Evolutionary conservation across 2,888 invertebrate species (phyloP).

Genomic region (Harmothoe impar): DNA sequence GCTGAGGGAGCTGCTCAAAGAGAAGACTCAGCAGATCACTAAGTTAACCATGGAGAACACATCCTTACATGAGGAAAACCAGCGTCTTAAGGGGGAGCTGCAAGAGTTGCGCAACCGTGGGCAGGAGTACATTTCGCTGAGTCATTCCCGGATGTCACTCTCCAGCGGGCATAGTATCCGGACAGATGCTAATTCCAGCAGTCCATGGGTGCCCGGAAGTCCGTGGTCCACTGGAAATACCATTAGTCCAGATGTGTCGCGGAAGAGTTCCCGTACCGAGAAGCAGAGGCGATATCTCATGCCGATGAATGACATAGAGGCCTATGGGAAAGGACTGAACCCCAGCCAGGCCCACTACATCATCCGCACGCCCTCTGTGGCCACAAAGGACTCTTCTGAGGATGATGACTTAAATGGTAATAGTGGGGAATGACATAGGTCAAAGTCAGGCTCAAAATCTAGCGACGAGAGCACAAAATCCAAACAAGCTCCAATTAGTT

Average conservation of each 20-base stretch:
- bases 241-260: background rate
- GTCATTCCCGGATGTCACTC: constrained; percentile 8
- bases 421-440: background rate
- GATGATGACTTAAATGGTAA: constrained; percentile 38
- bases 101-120: background rate
- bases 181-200: background rate
- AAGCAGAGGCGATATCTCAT: background rate
- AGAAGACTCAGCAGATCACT: background rate
- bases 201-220: background rate
- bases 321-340: constrained; percentile 52
- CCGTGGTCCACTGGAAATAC: constrained; percentile 35
- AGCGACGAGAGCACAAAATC: no score
- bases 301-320: constrained; percentile 57
- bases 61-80: background rate
- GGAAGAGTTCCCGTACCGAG: background rate
- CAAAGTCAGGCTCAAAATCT: background rate
- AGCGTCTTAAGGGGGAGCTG: background rate
- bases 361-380: background rate
- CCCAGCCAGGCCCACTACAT: constrained; percentile 19
- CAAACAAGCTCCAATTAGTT: no score
- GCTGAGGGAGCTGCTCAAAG: background rate
- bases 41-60: background rate
- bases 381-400: background rate
- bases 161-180: background rate
- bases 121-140: background rate